Evolutionary conservation across 2,888 invertebrate genomes (phyloP), one percentile per base, ranked within the genome.

Genomic region (Euzophera pinguis): DNA sequence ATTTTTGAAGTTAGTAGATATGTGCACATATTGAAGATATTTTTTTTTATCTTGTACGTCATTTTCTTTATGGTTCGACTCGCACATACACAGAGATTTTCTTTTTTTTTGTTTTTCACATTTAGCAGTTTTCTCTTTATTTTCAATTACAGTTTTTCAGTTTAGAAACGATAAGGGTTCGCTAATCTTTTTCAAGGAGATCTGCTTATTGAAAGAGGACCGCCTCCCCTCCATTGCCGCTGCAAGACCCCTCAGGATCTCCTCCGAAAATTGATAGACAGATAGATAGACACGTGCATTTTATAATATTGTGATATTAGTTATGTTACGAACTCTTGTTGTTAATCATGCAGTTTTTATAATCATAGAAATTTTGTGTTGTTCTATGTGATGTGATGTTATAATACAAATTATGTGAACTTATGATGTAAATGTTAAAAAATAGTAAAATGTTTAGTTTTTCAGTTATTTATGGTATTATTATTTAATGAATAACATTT

Each of bases 141-240:
- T 84, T 82, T 75, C 64, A 71, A 75, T 87, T 88, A 59, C 88
- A 88, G 87, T 87, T 78, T 84, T 79, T 71, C 86, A 84, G 74
- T 87, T 85, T 88, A 87, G 82, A 88, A 75, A 78, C 81, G 66
- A 81, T 88, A 87, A 85, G 84, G 76, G 82, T 86, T 67, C 83
- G 83, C 67, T 88, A 86, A 81, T 83, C 62, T 81, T 81, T 79
- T 84, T 84, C 75, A 84, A 84, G 84, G 84, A 81, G 69, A 69
- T 67, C 59, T 64, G 63, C 61, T 58, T 60, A 47, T 64, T 69
- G 64, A 64, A 60, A 57, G 62, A 63, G 63, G 64, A 67, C 56
- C 56, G 54, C 47, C 63, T 61, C 39, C 53, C 53, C 47, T 56
- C 56, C 53, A 55, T 61, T 53, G 53, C 63, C 56, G 59, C 60